Conservation (phyloP, 2,888 invertebrate species). For the Antheraea yamamai region DNA sequence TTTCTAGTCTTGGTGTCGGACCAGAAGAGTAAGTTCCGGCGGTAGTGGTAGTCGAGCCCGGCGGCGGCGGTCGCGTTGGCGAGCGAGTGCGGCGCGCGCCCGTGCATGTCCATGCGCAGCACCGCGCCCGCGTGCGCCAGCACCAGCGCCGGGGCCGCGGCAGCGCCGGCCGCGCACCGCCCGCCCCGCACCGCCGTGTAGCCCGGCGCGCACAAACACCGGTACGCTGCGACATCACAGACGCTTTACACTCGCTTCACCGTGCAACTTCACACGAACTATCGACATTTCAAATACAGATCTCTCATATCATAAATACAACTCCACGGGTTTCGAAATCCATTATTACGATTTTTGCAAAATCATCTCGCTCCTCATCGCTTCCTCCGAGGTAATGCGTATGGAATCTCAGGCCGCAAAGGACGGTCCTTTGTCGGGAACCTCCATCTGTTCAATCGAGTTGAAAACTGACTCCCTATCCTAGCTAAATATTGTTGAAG, state of each 20-base stretch:
- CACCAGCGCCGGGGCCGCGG: slow-evolving; percentile 77
- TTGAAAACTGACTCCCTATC: too few species aligned
- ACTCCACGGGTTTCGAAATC: too few species aligned
- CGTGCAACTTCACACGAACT: background rate
- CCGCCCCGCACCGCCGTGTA: slow-evolving; percentile 84
- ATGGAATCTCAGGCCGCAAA: too few species aligned
- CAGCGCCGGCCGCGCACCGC: slow-evolving; percentile 84
- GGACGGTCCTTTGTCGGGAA: too few species aligned
- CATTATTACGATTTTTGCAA: too few species aligned
- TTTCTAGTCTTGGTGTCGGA: slow-evolving; percentile 94
- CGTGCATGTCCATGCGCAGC: slow-evolving; percentile 86
- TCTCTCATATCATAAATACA: too few species aligned
- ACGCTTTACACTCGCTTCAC: background rate
- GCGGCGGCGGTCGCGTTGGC: slow-evolving; percentile 93
- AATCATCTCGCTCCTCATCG: too few species aligned
- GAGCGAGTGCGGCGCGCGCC: slow-evolving; percentile 82
- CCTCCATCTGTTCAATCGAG: too few species aligned
- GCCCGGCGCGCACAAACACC: slow-evolving; percentile 91
- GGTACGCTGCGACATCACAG: slow-evolving; percentile 79
- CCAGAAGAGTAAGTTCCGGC: slow-evolving; percentile 91
- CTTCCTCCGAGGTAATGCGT: too few species aligned
- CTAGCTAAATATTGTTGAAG: too few species aligned
- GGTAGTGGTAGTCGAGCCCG: slow-evolving; percentile 92
- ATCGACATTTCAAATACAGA: too few species aligned
- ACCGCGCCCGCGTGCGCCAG: slow-evolving; percentile 83